Evolutionary conservation across 2,888 invertebrate genomes (phyloP).

Genomic region (Mactromeris polynyma): DNA sequence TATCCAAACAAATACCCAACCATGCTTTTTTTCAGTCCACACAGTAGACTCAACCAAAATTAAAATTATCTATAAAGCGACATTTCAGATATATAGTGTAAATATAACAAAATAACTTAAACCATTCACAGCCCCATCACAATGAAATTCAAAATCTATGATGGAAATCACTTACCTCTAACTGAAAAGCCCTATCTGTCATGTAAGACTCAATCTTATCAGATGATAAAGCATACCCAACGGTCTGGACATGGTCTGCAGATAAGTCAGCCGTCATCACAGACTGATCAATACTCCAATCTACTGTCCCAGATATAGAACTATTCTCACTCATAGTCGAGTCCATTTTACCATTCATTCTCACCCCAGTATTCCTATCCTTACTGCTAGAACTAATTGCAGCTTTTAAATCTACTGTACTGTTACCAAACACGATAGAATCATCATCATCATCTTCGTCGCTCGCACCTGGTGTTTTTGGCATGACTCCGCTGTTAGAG

Average conservation of each 20-base stretch:
- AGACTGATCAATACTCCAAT: conserved; percentile 61
- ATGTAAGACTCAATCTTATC: conserved; percentile 56
- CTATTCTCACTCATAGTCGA: conserved; percentile 22
- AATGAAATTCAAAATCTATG: no score
- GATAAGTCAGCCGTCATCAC: conserved; percentile 42
- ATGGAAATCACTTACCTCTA: background rate
- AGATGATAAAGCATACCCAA: conserved; percentile 67
- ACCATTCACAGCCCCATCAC: no score
- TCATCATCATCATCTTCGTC: conserved; percentile 66
- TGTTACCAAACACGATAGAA: conserved; percentile 62
- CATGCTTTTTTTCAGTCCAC: no score
- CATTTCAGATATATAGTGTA: no score
- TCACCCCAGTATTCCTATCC: background rate
- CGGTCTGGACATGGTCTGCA: conserved; percentile 60
- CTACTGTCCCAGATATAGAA: conserved; percentile 25
- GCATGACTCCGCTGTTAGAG: conserved; percentile 50
- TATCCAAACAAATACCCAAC: no score
- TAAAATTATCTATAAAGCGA: no score
- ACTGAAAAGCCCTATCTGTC: conserved; percentile 36
- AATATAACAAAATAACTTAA: no score
- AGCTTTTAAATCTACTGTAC: conserved; percentile 56
- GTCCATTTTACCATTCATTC: background rate
- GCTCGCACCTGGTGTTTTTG: conserved; percentile 11
- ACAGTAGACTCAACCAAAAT: no score
- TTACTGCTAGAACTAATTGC: background rate